These are phyloP conservation scores for Spodoptera litura DNA, from an alignment of 1,140 invertebrate genomes.

Conservation along the genomic window DNA sequence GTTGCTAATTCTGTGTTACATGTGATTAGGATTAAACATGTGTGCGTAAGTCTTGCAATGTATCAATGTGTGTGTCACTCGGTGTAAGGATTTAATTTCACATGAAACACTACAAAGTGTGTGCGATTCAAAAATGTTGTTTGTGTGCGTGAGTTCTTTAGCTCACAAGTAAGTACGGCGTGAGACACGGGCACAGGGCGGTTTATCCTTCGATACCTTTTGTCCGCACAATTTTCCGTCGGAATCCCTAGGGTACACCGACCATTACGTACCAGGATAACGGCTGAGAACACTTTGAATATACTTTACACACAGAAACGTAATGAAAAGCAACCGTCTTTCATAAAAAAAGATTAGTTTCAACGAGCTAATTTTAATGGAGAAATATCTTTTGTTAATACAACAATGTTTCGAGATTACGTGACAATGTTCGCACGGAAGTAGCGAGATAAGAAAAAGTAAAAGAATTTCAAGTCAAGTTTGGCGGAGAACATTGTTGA, in stretches of 20 bases:
- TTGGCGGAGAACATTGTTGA: constrained; percentile 4
- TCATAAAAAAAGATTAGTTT: constrained; percentile 34
- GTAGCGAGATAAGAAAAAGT: constrained; percentile 27
- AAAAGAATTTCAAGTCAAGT: constrained; percentile 17
- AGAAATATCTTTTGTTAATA: constrained; percentile 25
- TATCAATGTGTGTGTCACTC: neutral
- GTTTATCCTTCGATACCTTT: constrained; percentile 29
- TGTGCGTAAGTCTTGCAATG: constrained; percentile 1
- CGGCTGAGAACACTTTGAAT: constrained; percentile 5
- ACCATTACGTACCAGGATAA: constrained; percentile 38
- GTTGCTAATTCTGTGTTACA: neutral
- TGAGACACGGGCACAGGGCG: neutral
- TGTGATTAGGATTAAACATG: neutral
- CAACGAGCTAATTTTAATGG: constrained; percentile 35
- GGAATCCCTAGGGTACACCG: constrained; percentile 14
- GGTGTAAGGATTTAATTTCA: neutral
- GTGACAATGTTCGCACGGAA: constrained; percentile 10
- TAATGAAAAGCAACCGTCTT: constrained; percentile 27
- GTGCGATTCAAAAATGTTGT: neutral
- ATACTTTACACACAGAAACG: constrained; percentile 3
- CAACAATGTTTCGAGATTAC: constrained; percentile 31
- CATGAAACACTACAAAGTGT: constrained; percentile 1
- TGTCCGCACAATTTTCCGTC: constrained; percentile 30
- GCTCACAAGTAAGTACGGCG: constrained; percentile 3
- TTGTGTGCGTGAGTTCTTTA: neutral